These are phyloP conservation scores for Chrosomus eos DNA, from an alignment of 2,797 vertebrate genomes.

Conservation along the genomic window DNA sequence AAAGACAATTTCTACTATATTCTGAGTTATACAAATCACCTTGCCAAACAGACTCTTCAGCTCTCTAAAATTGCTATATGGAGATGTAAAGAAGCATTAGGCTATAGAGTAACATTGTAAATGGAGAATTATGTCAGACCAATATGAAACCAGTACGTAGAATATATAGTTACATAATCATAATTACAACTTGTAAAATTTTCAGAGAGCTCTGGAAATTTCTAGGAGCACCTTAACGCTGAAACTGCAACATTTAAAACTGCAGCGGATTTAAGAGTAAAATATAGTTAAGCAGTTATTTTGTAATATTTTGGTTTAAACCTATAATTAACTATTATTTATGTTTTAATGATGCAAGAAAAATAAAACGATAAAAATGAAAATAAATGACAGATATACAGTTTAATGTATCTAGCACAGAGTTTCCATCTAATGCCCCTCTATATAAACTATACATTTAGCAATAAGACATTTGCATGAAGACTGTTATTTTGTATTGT, in stretches of 20 bases:
- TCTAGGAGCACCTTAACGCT: not conserved
- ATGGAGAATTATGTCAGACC: not conserved
- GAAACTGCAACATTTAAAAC: not conserved
- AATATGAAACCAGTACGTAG: not conserved
- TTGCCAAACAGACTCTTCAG: not conserved
- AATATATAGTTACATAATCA: not conserved
- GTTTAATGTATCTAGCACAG: no score
- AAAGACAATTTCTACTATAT: not conserved
- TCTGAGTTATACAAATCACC: not conserved
- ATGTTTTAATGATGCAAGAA: no score
- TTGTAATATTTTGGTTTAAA: no score
- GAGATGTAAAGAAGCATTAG: not conserved
- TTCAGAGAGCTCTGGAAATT: not conserved
- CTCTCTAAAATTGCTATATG: not conserved
- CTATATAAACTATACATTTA: not conserved
- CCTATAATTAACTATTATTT: no score
- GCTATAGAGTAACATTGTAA: not conserved
- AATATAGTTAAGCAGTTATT: not conserved
- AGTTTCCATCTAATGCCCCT: not conserved
- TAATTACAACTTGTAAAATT: not conserved
- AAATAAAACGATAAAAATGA: no score
- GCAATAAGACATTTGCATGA: no score
- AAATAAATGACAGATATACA: no score
- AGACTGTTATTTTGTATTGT: not conserved
- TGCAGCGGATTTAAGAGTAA: no score